Evolutionary conservation across 2,888 invertebrate genomes (phyloP).

Genomic region (Drosophila greeni): DNA sequence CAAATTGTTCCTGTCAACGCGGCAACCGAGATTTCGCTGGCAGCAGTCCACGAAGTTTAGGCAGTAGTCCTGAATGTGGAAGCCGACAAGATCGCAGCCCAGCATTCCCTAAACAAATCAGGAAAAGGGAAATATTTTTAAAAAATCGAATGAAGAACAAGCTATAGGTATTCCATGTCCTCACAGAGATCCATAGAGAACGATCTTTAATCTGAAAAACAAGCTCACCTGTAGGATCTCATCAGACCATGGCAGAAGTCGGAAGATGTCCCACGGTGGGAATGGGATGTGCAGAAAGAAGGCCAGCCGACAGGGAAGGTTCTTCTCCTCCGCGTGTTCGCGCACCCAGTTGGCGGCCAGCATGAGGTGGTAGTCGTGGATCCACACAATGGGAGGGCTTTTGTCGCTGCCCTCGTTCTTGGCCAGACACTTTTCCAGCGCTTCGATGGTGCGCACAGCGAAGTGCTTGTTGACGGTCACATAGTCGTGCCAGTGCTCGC

Average conservation of each 20-base stretch:
- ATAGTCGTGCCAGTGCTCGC: constrained; percentile 91
- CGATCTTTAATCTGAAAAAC: no score
- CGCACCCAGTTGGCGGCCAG: constrained; percentile 94
- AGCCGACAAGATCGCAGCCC: constrained; percentile 95
- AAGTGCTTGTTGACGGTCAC: constrained; percentile 89
- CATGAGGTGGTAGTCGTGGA: constrained; percentile 97
- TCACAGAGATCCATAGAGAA: not conserved
- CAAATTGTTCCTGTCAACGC: constrained; percentile 91
- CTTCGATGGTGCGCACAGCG: constrained; percentile 87
- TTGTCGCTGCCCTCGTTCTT: constrained; percentile 77
- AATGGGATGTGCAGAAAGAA: constrained; percentile 98
- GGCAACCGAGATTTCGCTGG: constrained; percentile 90
- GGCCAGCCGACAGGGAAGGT: constrained; percentile 88
- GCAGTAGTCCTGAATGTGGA: constrained; percentile 94
- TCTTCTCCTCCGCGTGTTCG: constrained; percentile 89
- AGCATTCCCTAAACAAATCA: constrained; percentile 83
- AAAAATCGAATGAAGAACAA: not conserved
- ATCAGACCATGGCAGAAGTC: constrained; percentile 95
- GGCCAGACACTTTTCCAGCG: constrained; percentile 81
- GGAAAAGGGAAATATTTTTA: not conserved
- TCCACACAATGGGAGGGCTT: constrained; percentile 86
- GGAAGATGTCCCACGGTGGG: constrained; percentile 95
- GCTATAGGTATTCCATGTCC: not conserved
- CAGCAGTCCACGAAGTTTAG: constrained; percentile 95
- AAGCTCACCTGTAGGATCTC: constrained; percentile 86